phyloP scores from a whole-genome alignment of 2,113 vertebrate species.

The Eolophus roseicapilla region DNA sequence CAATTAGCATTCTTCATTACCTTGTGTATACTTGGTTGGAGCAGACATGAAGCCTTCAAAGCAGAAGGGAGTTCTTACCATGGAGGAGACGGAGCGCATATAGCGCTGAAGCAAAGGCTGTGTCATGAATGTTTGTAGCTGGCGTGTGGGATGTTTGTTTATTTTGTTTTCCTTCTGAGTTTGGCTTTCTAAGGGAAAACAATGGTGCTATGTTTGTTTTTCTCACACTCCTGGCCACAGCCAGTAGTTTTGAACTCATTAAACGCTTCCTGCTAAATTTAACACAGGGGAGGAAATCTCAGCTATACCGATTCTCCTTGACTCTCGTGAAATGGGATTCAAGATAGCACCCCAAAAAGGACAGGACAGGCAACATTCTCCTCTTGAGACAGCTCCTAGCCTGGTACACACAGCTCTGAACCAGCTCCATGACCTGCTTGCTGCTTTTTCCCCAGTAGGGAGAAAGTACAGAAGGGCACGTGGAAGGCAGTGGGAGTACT shows the following conservation, averaged over 20 bases:
- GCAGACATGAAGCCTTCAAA: not conserved
- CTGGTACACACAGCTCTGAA: not conserved
- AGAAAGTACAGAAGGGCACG: not conserved
- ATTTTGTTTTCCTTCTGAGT: not conserved
- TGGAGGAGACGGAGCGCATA: not conserved
- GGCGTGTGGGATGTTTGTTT: not conserved
- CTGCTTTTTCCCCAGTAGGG: not conserved
- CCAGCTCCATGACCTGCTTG: not conserved
- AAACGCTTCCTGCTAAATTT: not conserved
- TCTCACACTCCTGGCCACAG: not conserved
- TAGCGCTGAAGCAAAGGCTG: not conserved
- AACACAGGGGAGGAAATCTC: not conserved
- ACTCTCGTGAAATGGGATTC: not conserved
- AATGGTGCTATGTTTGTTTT: not conserved
- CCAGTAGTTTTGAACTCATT: not conserved
- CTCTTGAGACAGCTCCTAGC: not conserved
- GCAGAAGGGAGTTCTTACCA: not conserved
- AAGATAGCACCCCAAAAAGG: not conserved
- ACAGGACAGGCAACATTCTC: not conserved
- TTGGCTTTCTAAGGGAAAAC: not conserved
- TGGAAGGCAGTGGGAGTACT: not conserved
- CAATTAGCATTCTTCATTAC: not conserved
- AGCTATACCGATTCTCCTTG: not conserved
- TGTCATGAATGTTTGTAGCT: not conserved
- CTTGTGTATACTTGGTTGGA: not conserved